Evolutionary conservation across 1,140 invertebrate genomes (phyloP).

Genomic region (Zaprionus vittiger): DNA sequence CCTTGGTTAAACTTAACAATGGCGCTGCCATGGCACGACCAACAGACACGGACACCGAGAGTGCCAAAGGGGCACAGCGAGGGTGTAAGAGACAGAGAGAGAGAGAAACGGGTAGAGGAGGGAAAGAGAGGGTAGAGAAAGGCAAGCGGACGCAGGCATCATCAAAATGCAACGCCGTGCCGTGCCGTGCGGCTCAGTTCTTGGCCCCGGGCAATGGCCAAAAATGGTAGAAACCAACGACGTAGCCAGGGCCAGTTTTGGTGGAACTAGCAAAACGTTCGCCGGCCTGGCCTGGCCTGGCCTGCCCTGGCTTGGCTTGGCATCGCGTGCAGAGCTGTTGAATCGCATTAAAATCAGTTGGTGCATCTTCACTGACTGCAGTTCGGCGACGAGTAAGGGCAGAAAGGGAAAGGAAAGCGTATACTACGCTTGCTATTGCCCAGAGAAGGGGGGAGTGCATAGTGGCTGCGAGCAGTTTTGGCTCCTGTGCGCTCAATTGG

Average conservation of each 20-base stretch:
- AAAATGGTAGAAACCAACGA: constrained; percentile 36
- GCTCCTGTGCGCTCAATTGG: constrained; percentile 72
- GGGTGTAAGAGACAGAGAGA: constrained; percentile 6
- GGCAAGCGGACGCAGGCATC: constrained; percentile 47
- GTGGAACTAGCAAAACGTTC: constrained; percentile 77
- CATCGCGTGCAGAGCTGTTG: constrained; percentile 79
- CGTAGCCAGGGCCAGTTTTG: constrained; percentile 32
- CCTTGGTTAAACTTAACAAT: constrained; percentile 83
- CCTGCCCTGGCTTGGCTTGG: constrained; percentile 30
- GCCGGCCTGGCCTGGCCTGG: constrained; percentile 35
- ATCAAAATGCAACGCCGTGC: constrained; percentile 75
- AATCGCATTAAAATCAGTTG: constrained; percentile 83
- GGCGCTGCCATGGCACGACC: constrained; percentile 63
- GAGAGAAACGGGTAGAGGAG: neutral
- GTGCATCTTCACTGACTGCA: constrained; percentile 81
- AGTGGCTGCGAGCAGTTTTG: constrained; percentile 26
- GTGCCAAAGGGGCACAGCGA: neutral
- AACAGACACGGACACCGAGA: constrained; percentile 48
- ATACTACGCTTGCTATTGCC: too few species aligned
- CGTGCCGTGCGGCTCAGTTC: constrained; percentile 49
- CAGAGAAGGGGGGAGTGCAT: neutral
- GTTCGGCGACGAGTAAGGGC: constrained; percentile 50
- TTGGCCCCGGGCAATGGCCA: constrained; percentile 59
- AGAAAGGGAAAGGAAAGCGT: neutral
- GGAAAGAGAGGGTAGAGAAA: neutral